Percentiles rank a stretch among this genome's conserved stretches.
These are phyloP conservation scores for Struthio camelus DNA, from an alignment of 2,113 vertebrate genomes.

Conservation along the genomic window DNA sequence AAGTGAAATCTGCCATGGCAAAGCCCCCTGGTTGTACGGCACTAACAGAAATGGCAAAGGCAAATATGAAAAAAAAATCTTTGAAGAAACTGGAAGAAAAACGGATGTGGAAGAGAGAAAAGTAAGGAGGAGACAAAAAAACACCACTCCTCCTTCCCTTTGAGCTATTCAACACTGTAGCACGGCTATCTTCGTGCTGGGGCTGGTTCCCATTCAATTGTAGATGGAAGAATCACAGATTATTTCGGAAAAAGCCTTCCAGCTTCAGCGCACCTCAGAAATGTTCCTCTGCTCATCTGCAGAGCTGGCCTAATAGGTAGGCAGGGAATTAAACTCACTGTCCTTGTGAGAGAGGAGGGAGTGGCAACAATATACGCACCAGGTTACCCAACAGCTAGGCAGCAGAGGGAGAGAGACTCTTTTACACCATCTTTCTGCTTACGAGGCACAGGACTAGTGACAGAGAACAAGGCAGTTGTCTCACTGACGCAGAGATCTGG, in stretches of 20 bases:
- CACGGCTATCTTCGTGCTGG: accelerated
- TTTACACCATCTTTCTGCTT: background rate
- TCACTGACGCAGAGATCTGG: background rate
- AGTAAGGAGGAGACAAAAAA: background rate
- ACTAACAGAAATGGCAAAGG: background rate
- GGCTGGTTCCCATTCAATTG: background rate
- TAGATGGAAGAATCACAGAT: background rate
- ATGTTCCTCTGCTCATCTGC: background rate
- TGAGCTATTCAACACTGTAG: background rate
- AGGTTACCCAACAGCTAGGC: background rate
- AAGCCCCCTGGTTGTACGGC: background rate
- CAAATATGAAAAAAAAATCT: background rate
- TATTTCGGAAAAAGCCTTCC: background rate
- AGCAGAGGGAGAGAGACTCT: background rate
- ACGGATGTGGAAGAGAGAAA: background rate
- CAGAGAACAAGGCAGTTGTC: background rate
- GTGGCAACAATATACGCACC: background rate
- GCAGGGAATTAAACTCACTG: background rate
- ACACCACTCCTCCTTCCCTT: background rate
- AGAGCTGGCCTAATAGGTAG: background rate
- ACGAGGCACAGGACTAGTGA: background rate
- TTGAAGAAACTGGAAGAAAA: background rate
- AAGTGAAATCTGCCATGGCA: background rate
- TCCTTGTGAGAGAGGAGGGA: background rate
- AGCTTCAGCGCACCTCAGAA: background rate